phyloP scores from a whole-genome alignment of 1,140 invertebrate genomes.

The Drosophila oshimai region DNA sequence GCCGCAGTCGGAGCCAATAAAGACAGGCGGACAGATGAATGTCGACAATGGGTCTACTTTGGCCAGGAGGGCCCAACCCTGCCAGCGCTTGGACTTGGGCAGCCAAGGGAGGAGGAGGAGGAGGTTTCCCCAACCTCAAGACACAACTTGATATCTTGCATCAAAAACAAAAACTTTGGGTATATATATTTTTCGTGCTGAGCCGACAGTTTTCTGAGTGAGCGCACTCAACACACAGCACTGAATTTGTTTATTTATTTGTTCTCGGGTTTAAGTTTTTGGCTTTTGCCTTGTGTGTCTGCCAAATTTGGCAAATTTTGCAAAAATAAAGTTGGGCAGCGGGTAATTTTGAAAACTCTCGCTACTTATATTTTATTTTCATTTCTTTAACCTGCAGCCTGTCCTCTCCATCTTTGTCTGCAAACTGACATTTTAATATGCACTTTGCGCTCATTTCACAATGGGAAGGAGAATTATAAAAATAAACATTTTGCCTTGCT shows the following conservation, averaged over 20 bases:
- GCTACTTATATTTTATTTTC: slow-evolving; percentile 2
- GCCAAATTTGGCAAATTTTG: slow-evolving; percentile 59
- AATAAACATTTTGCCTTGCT: slow-evolving; percentile 46
- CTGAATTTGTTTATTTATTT: slow-evolving; percentile 73
- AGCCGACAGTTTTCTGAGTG: slow-evolving; percentile 7
- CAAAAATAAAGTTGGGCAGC: slow-evolving; percentile 38
- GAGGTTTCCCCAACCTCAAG: slow-evolving; percentile 33
- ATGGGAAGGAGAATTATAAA: slow-evolving; percentile 40
- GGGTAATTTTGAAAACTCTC: slow-evolving; percentile 37
- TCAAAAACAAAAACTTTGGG: slow-evolving; percentile 41
- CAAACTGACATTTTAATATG: slow-evolving; percentile 70
- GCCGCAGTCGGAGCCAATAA: slow-evolving; percentile 6
- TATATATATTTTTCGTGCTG: slow-evolving; percentile 19
- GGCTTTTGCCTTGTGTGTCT: slow-evolving; percentile 8
- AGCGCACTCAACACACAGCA: slow-evolving; percentile 16
- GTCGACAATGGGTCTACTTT: slow-evolving; percentile 53
- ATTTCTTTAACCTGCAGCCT: slow-evolving; percentile 28
- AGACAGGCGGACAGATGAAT: slow-evolving; percentile 34
- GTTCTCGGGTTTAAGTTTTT: slow-evolving; percentile 13
- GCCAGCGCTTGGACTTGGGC: background rate
- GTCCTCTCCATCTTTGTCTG: slow-evolving; percentile 30
- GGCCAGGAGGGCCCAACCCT: slow-evolving; percentile 18
- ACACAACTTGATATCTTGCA: slow-evolving; percentile 55
- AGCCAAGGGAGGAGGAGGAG: slow-evolving; percentile 26
- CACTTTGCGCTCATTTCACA: slow-evolving; percentile 64